phyloP scores from a whole-genome alignment of 2,888 invertebrate species.

The Tetranychus piercei region DNA sequence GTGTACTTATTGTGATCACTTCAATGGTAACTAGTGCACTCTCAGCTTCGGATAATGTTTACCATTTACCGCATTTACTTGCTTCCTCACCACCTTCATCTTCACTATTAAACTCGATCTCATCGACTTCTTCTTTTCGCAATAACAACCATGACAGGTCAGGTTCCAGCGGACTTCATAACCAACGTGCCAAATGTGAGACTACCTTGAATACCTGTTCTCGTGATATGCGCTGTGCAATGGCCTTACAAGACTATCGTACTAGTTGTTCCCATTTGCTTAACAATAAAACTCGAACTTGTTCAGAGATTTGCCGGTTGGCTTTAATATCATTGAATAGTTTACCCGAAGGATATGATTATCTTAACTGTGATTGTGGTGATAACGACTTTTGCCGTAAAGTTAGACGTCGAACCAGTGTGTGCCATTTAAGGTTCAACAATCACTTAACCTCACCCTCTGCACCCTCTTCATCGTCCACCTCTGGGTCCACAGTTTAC shows the following conservation, averaged over 20 bases:
- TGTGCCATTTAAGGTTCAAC: too few species aligned
- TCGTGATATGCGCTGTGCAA: conserved; percentile 16
- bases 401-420: neutral
- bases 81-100: too few species aligned
- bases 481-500: too few species aligned
- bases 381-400: conserved; percentile 18
- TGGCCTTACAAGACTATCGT: conserved; percentile 19
- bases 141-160: too few species aligned
- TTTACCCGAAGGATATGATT: conserved; percentile 17
- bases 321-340: conserved; percentile 16
- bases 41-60: too few species aligned
- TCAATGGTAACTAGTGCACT: too few species aligned
- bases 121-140: too few species aligned
- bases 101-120: too few species aligned
- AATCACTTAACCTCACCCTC: neutral
- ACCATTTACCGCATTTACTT: too few species aligned
- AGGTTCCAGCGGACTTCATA: neutral
- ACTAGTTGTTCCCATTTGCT: conserved; percentile 18
- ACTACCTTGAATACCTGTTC: conserved; percentile 15
- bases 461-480: too few species aligned
- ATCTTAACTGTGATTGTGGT: conserved; percentile 21
- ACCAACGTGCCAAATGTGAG: conserved; percentile 13
- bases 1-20: too few species aligned
- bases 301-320: conserved; percentile 20
- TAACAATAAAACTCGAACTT: conserved; percentile 11